Conservation (phyloP, 2,113 vertebrate species). For the Piprites chloris region DNA sequence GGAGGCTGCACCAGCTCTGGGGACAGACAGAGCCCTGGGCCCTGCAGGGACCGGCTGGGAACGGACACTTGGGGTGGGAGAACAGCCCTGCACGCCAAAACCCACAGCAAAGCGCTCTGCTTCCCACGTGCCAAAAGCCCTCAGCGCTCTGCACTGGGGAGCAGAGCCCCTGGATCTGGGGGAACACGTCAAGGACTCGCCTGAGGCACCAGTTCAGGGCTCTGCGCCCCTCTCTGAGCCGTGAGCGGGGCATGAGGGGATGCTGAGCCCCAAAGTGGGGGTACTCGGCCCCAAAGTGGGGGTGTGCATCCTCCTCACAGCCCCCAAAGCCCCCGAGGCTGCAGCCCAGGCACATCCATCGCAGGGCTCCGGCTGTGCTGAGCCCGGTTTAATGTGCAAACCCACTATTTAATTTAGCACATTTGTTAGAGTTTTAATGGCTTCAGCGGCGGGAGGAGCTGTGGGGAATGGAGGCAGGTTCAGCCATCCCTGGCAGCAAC, state of each 20-base stretch:
- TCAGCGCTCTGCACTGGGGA: fast-evolving
- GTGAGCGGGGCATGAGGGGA: fast-evolving
- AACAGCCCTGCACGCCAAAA: not conserved
- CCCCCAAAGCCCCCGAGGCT: fast-evolving
- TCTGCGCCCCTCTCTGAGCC: not conserved
- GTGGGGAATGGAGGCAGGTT: fast-evolving
- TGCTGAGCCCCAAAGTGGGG: not conserved
- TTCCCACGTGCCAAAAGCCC: not conserved
- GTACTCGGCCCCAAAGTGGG: fast-evolving
- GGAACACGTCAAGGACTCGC: not conserved
- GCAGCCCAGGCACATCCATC: not conserved
- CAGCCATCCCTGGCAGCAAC: fast-evolving
- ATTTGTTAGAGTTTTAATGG: not conserved
- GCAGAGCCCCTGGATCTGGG: not conserved
- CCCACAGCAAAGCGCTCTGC: not conserved
- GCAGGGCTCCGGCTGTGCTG: fast-evolving
- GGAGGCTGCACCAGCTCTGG: fast-evolving
- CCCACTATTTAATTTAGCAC: not conserved
- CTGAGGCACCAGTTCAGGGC: fast-evolving
- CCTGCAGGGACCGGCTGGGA: fast-evolving
- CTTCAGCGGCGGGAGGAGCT: not conserved
- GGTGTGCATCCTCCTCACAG: fast-evolving
- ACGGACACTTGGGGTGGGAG: fast-evolving
- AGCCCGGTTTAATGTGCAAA: not conserved
- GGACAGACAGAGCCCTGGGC: fast-evolving